Evolutionary conservation across 2,113 vertebrate genomes (phyloP), one percentile per base, ranked within the genome.

Genomic region (Stictonetta naevosa): DNA sequence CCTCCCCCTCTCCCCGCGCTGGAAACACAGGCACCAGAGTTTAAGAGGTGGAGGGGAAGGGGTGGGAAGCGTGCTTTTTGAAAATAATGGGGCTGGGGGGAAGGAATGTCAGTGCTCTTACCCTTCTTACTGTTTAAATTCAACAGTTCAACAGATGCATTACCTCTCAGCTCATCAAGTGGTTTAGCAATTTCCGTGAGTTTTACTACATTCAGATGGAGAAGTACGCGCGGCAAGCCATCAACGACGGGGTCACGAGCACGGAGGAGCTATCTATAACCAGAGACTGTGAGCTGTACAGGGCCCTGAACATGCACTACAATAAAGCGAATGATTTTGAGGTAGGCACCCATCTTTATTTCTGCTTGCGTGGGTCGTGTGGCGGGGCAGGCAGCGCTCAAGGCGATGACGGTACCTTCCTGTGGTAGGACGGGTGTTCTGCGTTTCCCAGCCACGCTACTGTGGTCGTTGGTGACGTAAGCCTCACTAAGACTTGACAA

Each of bases 151-250:
- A 99, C 98, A 99, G 99, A 98, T 99, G 99, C 98, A 99, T 99
- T 98, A 99, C 99, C 96, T 99, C 99, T 96, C 99, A 99, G 98
- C 98, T 99, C 98, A 99, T 99, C 98, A 99, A 99, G 98, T 99
- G 99, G 99, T 99, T 99, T 98, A 99, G 99, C 98, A 99, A 99
- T 98, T 99, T 99, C 98, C 98, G 99, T 71, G 99, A 99, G 98
- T 99, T 99, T 98, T 99, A 99, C 99, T 99, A 99, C 98, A 99
- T 99, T 98, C 99, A 99, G 98, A 99, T 99, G 99, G 99, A 99
- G 98, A 99, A 99, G 98, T 99, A 99, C 20, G 99, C 99, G 0
- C 98, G 99, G 33, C 99, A 99, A 98, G 96, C 99, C 98, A 99
- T 99, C 98, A 99, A 99, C 88, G 99, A 99, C 34, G 99, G 99